Evolutionary conservation across 2,797 vertebrate genomes (phyloP).

Genomic region (Anisognathus igniventris): DNA sequence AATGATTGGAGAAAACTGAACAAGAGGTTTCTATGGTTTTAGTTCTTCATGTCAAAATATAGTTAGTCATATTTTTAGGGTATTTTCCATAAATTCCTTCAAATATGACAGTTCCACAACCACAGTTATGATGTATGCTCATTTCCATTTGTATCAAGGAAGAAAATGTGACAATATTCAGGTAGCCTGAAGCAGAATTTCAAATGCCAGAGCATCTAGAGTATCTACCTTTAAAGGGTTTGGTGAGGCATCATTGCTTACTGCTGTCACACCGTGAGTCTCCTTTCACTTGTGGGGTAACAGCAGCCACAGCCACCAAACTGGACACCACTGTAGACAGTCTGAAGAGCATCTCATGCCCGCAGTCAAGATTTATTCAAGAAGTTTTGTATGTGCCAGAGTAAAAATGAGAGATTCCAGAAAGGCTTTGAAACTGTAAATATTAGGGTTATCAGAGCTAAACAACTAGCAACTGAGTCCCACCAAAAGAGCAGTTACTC

Average conservation of each 20-base stretch:
- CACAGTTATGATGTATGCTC: neutral
- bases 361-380: neutral
- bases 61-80: neutral
- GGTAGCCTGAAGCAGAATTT: neutral
- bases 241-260: neutral
- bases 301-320: neutral
- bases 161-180: neutral
- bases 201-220: neutral
- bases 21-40: neutral
- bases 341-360: neutral
- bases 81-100: neutral
- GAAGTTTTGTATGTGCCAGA: neutral
- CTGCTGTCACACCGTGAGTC: neutral
- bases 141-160: neutral
- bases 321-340: neutral
- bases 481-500: neutral
- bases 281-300: neutral
- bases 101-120: neutral
- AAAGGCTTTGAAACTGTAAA: slow-evolving; percentile 31
- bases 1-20: neutral
- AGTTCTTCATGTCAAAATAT: neutral
- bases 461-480: neutral
- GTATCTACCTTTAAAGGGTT: neutral
- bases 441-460: slow-evolving; percentile 25
- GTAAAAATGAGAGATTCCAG: neutral